Evolutionary conservation across 2,113 vertebrate genomes (phyloP).

Genomic region (Puma concolor): DNA sequence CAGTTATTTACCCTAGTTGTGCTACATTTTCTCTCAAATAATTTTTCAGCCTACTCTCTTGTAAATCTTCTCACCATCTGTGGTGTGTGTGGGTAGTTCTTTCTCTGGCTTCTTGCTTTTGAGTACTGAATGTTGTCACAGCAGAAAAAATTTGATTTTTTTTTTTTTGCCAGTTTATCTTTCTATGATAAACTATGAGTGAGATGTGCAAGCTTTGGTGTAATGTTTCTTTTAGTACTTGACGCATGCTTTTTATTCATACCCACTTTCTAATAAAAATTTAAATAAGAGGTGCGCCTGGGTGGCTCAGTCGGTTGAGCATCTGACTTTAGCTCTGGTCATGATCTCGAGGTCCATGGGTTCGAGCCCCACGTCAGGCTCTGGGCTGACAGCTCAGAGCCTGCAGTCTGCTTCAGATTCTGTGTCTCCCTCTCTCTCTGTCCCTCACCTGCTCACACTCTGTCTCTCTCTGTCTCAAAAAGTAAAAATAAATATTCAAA

Average conservation of each 20-base stretch:
- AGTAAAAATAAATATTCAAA: no score
- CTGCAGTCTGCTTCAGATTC: no score
- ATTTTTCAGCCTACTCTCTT: not conserved
- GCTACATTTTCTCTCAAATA: not conserved
- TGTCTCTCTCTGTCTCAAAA: no score
- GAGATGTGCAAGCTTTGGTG: not conserved
- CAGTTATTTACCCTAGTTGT: not conserved
- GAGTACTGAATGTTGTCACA: not conserved
- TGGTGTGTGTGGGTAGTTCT: accelerated
- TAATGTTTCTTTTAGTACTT: not conserved
- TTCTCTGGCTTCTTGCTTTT: not conserved
- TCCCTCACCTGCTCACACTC: no score
- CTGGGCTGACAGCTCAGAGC: no score
- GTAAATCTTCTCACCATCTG: not conserved
- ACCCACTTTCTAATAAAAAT: not conserved
- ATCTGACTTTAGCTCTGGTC: no score
- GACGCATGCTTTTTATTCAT: not conserved
- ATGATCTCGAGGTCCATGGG: no score
- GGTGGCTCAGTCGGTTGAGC: no score
- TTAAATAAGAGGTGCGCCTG: no score
- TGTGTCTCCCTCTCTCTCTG: no score
- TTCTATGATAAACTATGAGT: not conserved
- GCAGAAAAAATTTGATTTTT: not conserved
- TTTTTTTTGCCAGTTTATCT: not conserved
- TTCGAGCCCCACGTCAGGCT: no score